Percentiles rank a stretch among this genome's conserved stretches.
Evolutionary conservation across 2,797 vertebrate species (phyloP).

Genomic region (Anguilla marmorata): DNA sequence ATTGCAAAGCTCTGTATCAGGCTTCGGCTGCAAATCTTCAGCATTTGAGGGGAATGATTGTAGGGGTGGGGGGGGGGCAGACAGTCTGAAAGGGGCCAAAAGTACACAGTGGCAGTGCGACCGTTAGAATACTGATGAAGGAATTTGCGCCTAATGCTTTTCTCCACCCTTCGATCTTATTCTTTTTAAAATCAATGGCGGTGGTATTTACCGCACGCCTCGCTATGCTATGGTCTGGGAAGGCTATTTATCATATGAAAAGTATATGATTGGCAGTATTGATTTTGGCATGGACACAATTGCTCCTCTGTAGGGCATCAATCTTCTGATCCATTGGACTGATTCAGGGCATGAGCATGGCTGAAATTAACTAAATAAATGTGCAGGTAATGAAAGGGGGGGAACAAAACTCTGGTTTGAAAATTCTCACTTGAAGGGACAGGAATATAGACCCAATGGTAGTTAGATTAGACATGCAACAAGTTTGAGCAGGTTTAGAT

Average conservation of each 20-base stretch:
- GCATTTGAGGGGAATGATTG: background rate
- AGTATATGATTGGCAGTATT: background rate
- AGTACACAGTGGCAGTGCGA: constrained; percentile 35
- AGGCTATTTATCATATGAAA: constrained; percentile 17
- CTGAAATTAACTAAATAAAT: background rate
- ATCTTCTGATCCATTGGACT: background rate
- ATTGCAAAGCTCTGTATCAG: background rate
- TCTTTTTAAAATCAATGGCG: constrained; percentile 57
- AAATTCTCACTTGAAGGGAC: background rate
- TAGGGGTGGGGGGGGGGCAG: background rate
- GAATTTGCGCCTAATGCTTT: constrained; percentile 59
- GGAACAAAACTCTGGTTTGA: background rate
- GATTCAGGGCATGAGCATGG: background rate
- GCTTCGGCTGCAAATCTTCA: background rate
- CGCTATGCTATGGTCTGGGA: background rate
- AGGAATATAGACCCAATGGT: background rate
- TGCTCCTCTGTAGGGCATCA: background rate
- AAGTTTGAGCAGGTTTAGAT: background rate
- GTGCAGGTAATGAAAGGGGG: background rate
- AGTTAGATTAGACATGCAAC: background rate
- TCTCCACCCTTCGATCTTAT: constrained; percentile 49
- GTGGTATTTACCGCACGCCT: constrained; percentile 45
- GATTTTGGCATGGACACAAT: constrained; percentile 6
- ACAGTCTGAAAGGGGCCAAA: background rate
- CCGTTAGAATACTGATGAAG: constrained; percentile 56